Conservation (phyloP, 2,797 vertebrate species). For the Fratercula arctica region DNA sequence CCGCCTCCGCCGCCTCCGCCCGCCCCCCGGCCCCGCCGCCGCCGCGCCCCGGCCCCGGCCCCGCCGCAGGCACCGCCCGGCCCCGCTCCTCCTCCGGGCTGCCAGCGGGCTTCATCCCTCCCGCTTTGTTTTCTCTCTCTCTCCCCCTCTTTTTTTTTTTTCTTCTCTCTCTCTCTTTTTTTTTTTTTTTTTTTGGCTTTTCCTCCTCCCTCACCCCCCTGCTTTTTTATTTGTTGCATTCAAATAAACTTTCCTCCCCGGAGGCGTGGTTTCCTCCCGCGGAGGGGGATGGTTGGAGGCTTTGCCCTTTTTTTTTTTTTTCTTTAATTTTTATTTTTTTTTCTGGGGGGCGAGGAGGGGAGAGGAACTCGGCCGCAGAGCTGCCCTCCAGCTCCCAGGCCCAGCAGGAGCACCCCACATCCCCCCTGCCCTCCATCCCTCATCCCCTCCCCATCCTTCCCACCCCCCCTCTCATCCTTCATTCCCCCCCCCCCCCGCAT, state of each 20-base stretch:
- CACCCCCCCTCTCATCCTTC: too few relatives aligned
- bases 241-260: conserved; percentile 45
- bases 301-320: not conserved
- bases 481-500: too few relatives aligned
- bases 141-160: not conserved
- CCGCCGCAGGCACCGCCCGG: conserved; percentile 32
- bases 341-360: not conserved
- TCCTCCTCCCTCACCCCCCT: not conserved
- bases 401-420: not conserved
- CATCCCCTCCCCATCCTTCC: not conserved
- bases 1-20: not conserved
- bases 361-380: too few relatives aligned
- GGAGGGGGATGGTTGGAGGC: not conserved
- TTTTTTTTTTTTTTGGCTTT: not conserved
- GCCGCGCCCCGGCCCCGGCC: not conserved
- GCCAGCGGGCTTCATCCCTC: not conserved
- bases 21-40: not conserved
- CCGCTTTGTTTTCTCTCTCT: not conserved
- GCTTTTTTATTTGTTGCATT: conserved; percentile 42
- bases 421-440: not conserved
- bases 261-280: conserved; percentile 27
- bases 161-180: not conserved
- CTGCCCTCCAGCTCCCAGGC: not conserved
- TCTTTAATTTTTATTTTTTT: not conserved
- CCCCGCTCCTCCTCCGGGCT: conserved; percentile 36